Evolutionary conservation across 2,797 vertebrate genomes (phyloP).

Genomic region (Lagorchestes hirsutus): DNA sequence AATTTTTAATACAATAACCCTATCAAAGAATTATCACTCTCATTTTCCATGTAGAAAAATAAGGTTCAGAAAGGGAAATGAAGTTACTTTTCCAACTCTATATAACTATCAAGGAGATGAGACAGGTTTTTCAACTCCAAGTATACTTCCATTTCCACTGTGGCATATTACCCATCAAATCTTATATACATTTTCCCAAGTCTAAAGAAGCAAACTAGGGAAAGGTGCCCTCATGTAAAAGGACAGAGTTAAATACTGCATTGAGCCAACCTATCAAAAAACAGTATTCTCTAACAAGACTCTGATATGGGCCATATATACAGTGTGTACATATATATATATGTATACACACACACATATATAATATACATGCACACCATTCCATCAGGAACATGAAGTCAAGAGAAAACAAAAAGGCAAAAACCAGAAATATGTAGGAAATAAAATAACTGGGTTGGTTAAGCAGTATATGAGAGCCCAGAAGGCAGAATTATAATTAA

Average conservation of each 20-base stretch:
- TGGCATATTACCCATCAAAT: not conserved
- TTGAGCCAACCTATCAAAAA: constrained; percentile 7
- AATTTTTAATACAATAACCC: not conserved
- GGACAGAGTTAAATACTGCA: not conserved
- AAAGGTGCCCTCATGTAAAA: not conserved
- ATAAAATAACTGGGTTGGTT: constrained; percentile 3
- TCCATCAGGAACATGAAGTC: not conserved
- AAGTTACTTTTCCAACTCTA: not conserved
- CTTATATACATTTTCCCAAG: not conserved
- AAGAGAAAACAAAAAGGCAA: constrained; percentile 38
- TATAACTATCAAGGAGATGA: not conserved
- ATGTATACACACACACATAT: too few species aligned
- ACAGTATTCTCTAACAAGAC: not conserved
- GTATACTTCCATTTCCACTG: not conserved
- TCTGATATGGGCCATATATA: not conserved
- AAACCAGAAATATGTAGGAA: constrained; percentile 45
- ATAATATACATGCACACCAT: too few species aligned
- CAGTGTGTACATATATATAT: not conserved
- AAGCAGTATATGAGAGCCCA: not conserved
- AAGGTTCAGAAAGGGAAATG: not conserved
- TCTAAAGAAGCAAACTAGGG: not conserved
- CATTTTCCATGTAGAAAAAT: not conserved
- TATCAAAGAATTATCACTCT: not conserved
- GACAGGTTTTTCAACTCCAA: not conserved
- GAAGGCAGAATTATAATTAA: not conserved